phyloP scores from a whole-genome alignment of 2,797 vertebrate species.

The Ptychadena robeensis region DNA sequence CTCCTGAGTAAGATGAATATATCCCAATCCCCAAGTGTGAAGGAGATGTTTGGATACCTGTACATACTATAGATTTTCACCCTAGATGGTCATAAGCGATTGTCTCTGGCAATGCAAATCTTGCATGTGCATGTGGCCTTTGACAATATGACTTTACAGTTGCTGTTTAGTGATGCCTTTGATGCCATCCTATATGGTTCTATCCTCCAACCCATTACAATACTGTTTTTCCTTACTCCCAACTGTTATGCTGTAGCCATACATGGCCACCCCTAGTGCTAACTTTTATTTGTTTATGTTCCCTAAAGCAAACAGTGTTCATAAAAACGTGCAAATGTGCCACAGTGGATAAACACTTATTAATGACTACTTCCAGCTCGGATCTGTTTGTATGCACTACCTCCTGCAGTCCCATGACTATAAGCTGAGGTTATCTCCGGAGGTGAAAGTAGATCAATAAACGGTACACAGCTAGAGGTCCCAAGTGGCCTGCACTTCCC shows the following conservation, averaged over 20 bases:
- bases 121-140: too few relatives aligned
- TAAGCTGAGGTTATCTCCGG: slow-evolving; percentile 1
- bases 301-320: background rate
- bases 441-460: slow-evolving; percentile 5
- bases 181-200: too few relatives aligned
- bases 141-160: too few relatives aligned
- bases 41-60: too few relatives aligned
- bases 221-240: background rate
- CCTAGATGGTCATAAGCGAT: too few relatives aligned
- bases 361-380: background rate
- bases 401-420: background rate
- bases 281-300: slow-evolving; percentile 4
- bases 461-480: background rate
- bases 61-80: too few relatives aligned
- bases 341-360: background rate
- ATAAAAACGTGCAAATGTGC: background rate
- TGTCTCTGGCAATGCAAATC: too few relatives aligned
- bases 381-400: slow-evolving; percentile 1
- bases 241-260: background rate
- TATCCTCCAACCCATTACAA: too few relatives aligned
- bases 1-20: too few relatives aligned
- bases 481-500: slow-evolving; percentile 1
- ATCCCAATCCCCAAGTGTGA: too few relatives aligned
- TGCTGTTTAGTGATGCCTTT: too few relatives aligned
- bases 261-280: slow-evolving; percentile 1